Conservation (phyloP, 1,140 invertebrate species). For the Drosophila bocqueti region DNA sequence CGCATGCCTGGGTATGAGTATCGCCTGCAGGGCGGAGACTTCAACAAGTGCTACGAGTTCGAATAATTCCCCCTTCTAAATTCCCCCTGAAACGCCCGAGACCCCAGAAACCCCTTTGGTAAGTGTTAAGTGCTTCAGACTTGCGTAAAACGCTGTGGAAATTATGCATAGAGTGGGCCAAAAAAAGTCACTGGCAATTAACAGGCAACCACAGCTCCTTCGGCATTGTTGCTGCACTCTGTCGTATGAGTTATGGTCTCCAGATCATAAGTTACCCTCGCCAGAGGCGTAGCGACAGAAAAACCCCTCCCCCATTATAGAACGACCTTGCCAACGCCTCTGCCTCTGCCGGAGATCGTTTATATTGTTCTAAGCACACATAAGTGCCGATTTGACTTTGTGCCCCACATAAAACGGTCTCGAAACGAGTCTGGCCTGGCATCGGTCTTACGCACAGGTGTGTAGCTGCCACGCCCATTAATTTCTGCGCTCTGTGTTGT, state of each 20-base stretch:
- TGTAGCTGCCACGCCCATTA: slow-evolving; percentile 36
- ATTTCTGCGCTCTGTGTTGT: slow-evolving; percentile 17
- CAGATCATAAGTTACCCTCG: slow-evolving; percentile 10
- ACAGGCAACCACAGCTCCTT: slow-evolving; percentile 34
- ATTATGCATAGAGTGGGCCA: slow-evolving; percentile 38
- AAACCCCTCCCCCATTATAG: background rate
- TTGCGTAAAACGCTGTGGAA: slow-evolving; percentile 40
- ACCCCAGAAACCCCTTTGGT: slow-evolving; percentile 5
- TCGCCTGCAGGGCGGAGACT: slow-evolving; percentile 49
- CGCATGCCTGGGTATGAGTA: slow-evolving; percentile 19
- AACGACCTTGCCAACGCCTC: slow-evolving; percentile 46
- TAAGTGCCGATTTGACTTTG: slow-evolving; percentile 16
- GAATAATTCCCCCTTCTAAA: background rate
- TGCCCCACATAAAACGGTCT: slow-evolving; percentile 38
- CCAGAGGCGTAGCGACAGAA: slow-evolving; percentile 16
- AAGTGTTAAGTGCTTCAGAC: slow-evolving; percentile 43
- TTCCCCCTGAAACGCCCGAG: slow-evolving; percentile 1
- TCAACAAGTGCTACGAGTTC: slow-evolving; percentile 24
- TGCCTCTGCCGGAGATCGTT: slow-evolving; percentile 12
- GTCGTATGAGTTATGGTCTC: slow-evolving; percentile 33
- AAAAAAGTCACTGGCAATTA: slow-evolving; percentile 33
- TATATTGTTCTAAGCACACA: slow-evolving; percentile 41
- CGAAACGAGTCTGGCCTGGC: slow-evolving; percentile 19
- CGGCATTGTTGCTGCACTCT: slow-evolving; percentile 30
- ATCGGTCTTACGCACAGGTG: slow-evolving; percentile 49